Percentiles rank a stretch among this genome's conserved stretches.
Evolutionary conservation across 2,888 invertebrate species (phyloP).

Genomic region (Stegophylla sp.): DNA sequence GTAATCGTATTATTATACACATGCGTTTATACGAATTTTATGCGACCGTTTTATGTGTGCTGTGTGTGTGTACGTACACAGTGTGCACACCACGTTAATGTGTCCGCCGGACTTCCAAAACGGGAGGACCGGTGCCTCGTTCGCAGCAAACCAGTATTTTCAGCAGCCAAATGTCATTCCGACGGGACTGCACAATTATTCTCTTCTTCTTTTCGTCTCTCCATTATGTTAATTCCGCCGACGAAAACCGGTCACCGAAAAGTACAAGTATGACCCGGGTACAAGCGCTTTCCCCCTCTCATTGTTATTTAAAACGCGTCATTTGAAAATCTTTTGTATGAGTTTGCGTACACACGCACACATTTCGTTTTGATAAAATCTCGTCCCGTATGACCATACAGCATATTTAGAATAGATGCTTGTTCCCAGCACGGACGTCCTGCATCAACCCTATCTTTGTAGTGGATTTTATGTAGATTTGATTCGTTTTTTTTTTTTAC

Average conservation of each 20-base stretch:
- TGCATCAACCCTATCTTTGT: background rate
- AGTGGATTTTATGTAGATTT: background rate
- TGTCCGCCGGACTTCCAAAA: slow-evolving; percentile 49
- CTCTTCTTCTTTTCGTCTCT: slow-evolving; percentile 41
- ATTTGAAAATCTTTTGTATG: background rate
- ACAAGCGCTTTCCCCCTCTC: slow-evolving; percentile 2
- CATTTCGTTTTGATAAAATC: slow-evolving; percentile 2
- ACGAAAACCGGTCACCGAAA: slow-evolving; percentile 53
- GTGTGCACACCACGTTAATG: too few species aligned
- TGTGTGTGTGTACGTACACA: too few species aligned
- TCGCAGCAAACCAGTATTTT: slow-evolving; percentile 58
- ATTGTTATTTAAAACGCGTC: too few species aligned
- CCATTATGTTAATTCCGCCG: slow-evolving; percentile 51
- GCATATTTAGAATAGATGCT: background rate
- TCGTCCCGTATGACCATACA: background rate
- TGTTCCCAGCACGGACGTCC: background rate
- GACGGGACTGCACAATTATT: slow-evolving; percentile 43
- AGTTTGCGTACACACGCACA: background rate
- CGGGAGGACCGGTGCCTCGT: slow-evolving; percentile 53
- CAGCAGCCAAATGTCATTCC: slow-evolving; percentile 53
- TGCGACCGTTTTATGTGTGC: slow-evolving; percentile 34
- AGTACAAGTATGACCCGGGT: slow-evolving; percentile 46
- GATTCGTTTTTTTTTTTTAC: background rate
- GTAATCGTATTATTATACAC: background rate
- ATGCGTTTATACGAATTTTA: slow-evolving; percentile 4